These are phyloP conservation scores for Salvator merianae DNA, from an alignment of 2,113 vertebrate genomes.

Conservation along the genomic window DNA sequence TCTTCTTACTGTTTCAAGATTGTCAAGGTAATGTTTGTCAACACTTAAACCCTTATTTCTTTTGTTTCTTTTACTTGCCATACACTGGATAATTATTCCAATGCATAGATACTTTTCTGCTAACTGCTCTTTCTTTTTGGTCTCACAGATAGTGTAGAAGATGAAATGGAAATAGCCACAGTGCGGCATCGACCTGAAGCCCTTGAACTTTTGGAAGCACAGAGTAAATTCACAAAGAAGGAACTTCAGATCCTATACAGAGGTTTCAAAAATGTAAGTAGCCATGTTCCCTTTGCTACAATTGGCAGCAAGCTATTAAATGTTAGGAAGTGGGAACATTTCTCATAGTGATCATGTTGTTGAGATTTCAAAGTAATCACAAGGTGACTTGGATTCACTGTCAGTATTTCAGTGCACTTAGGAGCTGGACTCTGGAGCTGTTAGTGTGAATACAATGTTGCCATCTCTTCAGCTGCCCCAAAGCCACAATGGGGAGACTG, in stretches of 20 bases:
- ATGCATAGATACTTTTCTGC: background rate
- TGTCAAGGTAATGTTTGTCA: background rate
- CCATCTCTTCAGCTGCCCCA: background rate
- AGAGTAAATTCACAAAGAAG: constrained; percentile 96
- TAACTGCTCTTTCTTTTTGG: constrained; percentile 54
- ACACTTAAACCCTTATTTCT: background rate
- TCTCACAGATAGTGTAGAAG: constrained; percentile 93
- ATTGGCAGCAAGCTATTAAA: background rate
- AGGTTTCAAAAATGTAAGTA: constrained; percentile 97
- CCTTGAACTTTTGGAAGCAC: constrained; percentile 93
- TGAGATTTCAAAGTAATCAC: background rate
- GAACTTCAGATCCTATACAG: constrained; percentile 98
- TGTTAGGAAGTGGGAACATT: background rate
- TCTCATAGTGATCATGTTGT: background rate
- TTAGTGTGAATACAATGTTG: too few species aligned
- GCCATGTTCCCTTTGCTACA: constrained; percentile 24
- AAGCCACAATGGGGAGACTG: background rate
- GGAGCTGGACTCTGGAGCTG: too few species aligned
- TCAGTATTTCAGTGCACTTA: too few species aligned
- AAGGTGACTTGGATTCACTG: too few species aligned
- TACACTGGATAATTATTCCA: background rate
- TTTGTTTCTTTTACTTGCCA: constrained; percentile 35
- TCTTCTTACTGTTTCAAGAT: background rate
- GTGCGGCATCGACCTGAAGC: constrained; percentile 96
- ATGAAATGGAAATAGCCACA: constrained; percentile 95